Conservation (phyloP, 2,113 vertebrate genomes). For the Erythrolamprus reginae region DNA sequence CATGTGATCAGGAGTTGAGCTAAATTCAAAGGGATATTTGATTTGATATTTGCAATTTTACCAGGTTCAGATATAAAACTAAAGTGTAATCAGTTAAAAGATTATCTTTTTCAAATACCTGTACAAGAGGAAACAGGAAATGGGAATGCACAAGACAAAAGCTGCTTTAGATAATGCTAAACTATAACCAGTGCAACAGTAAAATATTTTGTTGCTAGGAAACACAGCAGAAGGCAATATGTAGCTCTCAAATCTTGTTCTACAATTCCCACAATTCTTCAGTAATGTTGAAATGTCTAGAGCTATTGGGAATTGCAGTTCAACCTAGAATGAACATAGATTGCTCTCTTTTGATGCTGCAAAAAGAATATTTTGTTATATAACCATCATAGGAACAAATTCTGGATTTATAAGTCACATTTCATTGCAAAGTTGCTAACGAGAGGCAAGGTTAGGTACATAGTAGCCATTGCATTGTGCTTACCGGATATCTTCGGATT, state of each 20-base stretch:
- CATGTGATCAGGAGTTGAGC: neutral
- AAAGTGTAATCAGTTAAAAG: neutral
- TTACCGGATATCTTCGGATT: constrained; percentile 71
- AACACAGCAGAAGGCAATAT: neutral
- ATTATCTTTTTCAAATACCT: neutral
- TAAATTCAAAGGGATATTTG: neutral
- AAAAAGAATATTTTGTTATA: neutral
- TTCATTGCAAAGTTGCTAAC: neutral
- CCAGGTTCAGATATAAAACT: neutral
- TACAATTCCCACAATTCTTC: neutral
- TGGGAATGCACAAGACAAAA: neutral
- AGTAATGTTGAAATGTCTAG: neutral
- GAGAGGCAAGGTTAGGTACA: no score
- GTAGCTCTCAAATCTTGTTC: neutral
- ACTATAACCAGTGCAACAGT: neutral
- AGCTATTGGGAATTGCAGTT: neutral
- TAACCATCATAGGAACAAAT: neutral
- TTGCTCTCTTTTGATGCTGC: neutral
- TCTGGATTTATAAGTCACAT: neutral
- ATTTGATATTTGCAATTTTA: neutral
- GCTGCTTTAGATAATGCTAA: neutral
- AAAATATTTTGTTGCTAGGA: neutral
- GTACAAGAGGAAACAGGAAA: neutral
- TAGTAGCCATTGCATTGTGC: constrained; percentile 20
- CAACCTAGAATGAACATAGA: neutral